These are phyloP conservation scores for Fundulus diaphanus DNA, from an alignment of 2,797 vertebrate genomes.

Conservation along the genomic window DNA sequence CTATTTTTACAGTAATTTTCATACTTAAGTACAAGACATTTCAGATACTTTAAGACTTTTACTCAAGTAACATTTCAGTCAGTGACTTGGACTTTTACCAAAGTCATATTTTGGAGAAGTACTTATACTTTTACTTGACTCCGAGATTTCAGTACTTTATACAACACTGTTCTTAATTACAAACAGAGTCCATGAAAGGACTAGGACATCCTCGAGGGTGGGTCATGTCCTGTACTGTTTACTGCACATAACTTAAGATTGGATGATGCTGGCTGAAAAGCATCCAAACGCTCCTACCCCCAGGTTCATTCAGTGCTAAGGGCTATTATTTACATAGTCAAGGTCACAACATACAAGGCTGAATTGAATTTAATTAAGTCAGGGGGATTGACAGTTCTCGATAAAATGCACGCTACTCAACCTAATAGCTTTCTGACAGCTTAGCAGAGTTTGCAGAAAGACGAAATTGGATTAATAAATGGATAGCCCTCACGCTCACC, in stretches of 20 bases:
- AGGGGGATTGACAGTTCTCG: slow-evolving; percentile 78
- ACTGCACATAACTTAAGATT: slow-evolving; percentile 24
- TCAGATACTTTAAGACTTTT: too few species aligned
- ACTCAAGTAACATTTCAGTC: too few species aligned
- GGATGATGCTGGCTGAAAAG: slow-evolving; percentile 16
- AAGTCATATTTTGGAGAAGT: too few species aligned
- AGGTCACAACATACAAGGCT: slow-evolving; percentile 76
- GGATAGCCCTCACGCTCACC: slow-evolving; percentile 52
- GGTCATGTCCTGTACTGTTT: slow-evolving; percentile 2
- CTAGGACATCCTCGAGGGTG: neutral
- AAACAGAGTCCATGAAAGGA: neutral
- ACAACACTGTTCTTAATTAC: too few species aligned
- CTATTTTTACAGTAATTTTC: too few species aligned
- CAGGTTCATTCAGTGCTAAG: slow-evolving; percentile 42
- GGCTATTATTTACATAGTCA: slow-evolving; percentile 77
- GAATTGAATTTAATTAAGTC: slow-evolving; percentile 79
- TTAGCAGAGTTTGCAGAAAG: slow-evolving; percentile 77
- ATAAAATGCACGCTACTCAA: slow-evolving; percentile 80
- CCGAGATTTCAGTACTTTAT: too few species aligned
- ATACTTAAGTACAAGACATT: too few species aligned
- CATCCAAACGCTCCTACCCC: slow-evolving; percentile 45
- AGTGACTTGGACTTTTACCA: too few species aligned
- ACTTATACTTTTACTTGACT: too few species aligned
- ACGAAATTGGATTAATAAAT: slow-evolving; percentile 78
- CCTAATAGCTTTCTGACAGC: slow-evolving; percentile 85